Conservation (phyloP, 2,797 vertebrate genomes). For the Antennarius maculatus region DNA sequence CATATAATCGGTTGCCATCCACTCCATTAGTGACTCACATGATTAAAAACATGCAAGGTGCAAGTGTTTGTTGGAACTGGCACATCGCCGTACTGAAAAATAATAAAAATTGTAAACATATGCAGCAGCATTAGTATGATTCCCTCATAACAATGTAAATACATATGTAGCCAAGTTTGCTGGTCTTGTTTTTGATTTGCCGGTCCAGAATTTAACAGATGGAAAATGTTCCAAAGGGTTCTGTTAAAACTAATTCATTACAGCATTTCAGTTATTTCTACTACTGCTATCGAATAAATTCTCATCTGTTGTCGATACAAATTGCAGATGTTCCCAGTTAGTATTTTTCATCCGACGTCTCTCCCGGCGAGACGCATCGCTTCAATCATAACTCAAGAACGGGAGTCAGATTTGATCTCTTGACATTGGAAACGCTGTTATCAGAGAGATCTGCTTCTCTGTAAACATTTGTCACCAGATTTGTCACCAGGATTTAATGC, state of each 20-base stretch:
- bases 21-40: no score
- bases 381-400: slow-evolving; percentile 1
- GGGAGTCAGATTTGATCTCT: slow-evolving; percentile 44
- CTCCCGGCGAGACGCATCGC: slow-evolving; percentile 59
- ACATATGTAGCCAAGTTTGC: neutral
- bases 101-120: neutral
- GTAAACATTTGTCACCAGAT: slow-evolving; percentile 69
- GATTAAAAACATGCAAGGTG: no score
- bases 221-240: neutral
- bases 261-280: neutral
- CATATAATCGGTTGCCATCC: no score
- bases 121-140: neutral
- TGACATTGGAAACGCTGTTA: slow-evolving; percentile 46
- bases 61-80: no score
- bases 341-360: neutral
- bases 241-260: slow-evolving; percentile 16
- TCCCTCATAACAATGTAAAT: neutral
- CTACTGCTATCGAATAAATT: neutral
- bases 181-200: neutral
- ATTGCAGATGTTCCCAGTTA: slow-evolving; percentile 2
- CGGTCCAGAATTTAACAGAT: neutral
- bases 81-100: no score
- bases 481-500: slow-evolving; percentile 58
- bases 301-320: slow-evolving; percentile 1
- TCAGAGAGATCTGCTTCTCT: slow-evolving; percentile 49